A percentile compares a stretch with the other conserved stretches of the same genome.
Conservation (phyloP, 2,113 vertebrate genomes). For the Clarias magur region DNA sequence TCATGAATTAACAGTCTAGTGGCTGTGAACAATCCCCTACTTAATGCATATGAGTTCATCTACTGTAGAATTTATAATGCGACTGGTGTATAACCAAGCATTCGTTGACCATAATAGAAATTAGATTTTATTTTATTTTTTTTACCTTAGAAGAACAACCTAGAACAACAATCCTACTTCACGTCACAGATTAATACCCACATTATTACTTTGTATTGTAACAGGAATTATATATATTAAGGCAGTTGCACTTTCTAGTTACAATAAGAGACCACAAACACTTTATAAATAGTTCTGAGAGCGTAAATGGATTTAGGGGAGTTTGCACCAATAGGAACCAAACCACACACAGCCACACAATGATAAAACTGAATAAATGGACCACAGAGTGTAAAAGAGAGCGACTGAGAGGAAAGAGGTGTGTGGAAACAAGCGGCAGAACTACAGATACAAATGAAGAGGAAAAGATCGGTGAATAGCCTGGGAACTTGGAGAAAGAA, state of each 20-base stretch:
- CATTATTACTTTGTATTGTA: background rate
- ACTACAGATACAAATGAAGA: background rate
- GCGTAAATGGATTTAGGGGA: background rate
- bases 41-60: background rate
- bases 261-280: background rate
- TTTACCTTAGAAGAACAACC: background rate
- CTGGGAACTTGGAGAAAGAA: constrained; percentile 26
- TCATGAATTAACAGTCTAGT: background rate
- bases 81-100: background rate
- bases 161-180: background rate
- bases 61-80: background rate
- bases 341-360: constrained; percentile 7
- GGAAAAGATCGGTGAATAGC: constrained; percentile 11
- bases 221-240: background rate
- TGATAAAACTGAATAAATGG: background rate
- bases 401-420: background rate
- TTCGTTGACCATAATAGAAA: background rate
- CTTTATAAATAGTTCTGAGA: background rate
- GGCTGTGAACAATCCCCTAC: background rate
- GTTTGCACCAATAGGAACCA: background rate
- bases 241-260: background rate
- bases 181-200: background rate
- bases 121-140: no score
- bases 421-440: background rate
- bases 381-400: background rate